A percentile compares a stretch with the other conserved stretches of the same genome.
These are phyloP conservation scores for Ochlodes sylvanus DNA, from an alignment of 2,888 invertebrate species.

Conservation along the genomic window DNA sequence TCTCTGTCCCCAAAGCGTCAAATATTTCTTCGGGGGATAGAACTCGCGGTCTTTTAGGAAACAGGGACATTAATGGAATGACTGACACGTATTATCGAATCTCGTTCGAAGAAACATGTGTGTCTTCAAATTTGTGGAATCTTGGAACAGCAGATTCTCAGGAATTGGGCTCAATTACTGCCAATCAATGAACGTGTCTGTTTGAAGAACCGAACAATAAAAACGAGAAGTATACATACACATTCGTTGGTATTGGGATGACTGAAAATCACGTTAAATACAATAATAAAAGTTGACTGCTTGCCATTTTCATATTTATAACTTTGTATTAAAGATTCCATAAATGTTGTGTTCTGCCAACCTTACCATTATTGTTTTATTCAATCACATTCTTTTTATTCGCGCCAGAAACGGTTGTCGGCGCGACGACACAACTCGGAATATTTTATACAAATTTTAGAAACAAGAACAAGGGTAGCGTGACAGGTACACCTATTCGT, in stretches of 20 bases:
- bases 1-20: constrained; percentile 68
- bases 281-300: constrained; percentile 2
- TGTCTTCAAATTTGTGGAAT: constrained; percentile 67
- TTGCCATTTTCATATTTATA: constrained; percentile 5
- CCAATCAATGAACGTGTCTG: constrained; percentile 44
- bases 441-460: constrained; percentile 85
- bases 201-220: constrained; percentile 22
- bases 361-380: constrained; percentile 34
- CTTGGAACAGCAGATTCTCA: constrained; percentile 55
- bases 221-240: constrained; percentile 15
- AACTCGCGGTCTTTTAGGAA: constrained; percentile 74
- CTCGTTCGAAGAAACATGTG: constrained; percentile 67
- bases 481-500: constrained; percentile 83
- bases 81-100: constrained; percentile 76
- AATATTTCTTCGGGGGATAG: constrained; percentile 71
- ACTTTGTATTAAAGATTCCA: not conserved
- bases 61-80: constrained; percentile 78
- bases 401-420: constrained; percentile 60
- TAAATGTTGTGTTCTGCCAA: constrained; percentile 21
- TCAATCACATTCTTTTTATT: constrained; percentile 45
- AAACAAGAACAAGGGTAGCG: constrained; percentile 80
- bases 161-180: constrained; percentile 53
- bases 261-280: constrained; percentile 2
- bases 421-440: constrained; percentile 71
- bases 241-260: not conserved